phyloP scores from a whole-genome alignment of 2,797 vertebrate species.

The Philypnodon macrostomus region DNA sequence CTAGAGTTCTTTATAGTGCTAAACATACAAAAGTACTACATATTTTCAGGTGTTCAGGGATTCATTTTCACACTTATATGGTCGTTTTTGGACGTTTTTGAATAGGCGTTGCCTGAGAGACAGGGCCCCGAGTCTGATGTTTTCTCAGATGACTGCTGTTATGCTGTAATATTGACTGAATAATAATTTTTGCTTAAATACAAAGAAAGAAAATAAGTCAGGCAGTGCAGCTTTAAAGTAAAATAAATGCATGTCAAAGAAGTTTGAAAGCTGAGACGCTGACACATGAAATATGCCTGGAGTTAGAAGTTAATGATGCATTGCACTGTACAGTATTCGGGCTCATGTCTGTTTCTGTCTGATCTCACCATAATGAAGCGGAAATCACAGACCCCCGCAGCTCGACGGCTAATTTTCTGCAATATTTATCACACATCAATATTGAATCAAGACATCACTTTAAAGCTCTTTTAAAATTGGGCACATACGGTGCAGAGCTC shows the following conservation, averaged over 20 bases:
- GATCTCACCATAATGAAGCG: slow-evolving; percentile 68
- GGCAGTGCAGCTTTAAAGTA: slow-evolving; percentile 20
- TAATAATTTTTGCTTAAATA: too few species aligned
- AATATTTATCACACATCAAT: slow-evolving; percentile 72
- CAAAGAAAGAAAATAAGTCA: slow-evolving; percentile 20
- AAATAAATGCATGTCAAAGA: slow-evolving; percentile 16
- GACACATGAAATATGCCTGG: slow-evolving; percentile 41
- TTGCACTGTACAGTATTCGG: slow-evolving; percentile 39
- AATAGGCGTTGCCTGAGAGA: too few species aligned
- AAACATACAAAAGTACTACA: too few species aligned
- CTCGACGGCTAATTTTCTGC: slow-evolving; percentile 48
- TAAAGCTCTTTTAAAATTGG: slow-evolving; percentile 54
- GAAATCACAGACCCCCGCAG: slow-evolving; percentile 50
- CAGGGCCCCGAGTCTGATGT: too few species aligned
- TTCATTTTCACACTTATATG: too few species aligned
- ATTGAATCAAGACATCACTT: slow-evolving; percentile 63
- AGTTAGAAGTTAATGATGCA: slow-evolving; percentile 44
- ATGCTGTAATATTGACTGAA: too few species aligned
- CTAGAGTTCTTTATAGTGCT: too few species aligned
- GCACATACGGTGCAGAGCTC: slow-evolving; percentile 24
- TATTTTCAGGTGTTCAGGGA: too few species aligned
- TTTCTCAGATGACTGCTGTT: too few species aligned
- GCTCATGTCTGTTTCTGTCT: slow-evolving; percentile 71
- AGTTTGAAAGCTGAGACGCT: slow-evolving; percentile 49
- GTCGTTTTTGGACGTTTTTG: too few species aligned